Percentiles rank a stretch among this genome's conserved stretches.
Evolutionary conservation across 2,888 invertebrate species (phyloP).

Genomic region (Dascillus cervinus): DNA sequence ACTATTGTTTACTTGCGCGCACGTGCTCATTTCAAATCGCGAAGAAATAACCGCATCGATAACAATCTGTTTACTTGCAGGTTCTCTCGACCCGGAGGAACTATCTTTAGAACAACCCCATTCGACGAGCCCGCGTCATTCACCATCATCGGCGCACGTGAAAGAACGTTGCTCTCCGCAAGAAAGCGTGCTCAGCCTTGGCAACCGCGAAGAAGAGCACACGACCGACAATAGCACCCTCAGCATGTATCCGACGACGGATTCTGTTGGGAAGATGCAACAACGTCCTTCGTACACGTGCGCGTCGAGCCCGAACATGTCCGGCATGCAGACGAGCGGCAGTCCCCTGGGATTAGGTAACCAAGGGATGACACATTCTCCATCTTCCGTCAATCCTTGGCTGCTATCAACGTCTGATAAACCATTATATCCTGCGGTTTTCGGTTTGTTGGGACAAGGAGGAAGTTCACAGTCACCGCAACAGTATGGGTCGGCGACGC

Average conservation of each 20-base stretch:
- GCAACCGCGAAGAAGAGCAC: slow-evolving; percentile 66
- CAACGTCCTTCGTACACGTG: slow-evolving; percentile 65
- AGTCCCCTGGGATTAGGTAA: slow-evolving; percentile 40
- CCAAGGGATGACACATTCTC: slow-evolving; percentile 46
- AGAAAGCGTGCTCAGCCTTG: slow-evolving; percentile 50
- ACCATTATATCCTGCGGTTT: slow-evolving; percentile 56
- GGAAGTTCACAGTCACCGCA: slow-evolving; percentile 49
- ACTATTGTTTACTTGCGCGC: too few relatives aligned
- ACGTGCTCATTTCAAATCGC: too few relatives aligned
- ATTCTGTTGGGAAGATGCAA: slow-evolving; percentile 34
- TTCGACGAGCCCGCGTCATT: slow-evolving; percentile 30
- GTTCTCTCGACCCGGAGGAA: slow-evolving; percentile 74
- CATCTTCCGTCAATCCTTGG: slow-evolving; percentile 60
- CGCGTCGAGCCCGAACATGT: slow-evolving; percentile 48
- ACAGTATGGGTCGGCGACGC: slow-evolving; percentile 44
- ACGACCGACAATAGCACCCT: slow-evolving; percentile 62
- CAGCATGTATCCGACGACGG: slow-evolving; percentile 50
- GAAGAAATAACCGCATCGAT: too few relatives aligned
- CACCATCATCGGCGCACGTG: slow-evolving; percentile 39
- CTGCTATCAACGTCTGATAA: slow-evolving; percentile 63
- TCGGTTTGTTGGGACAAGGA: slow-evolving; percentile 54
- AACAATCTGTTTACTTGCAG: slow-evolving; percentile 47
- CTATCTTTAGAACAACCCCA: slow-evolving; percentile 61
- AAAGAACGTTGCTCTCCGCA: slow-evolving; percentile 49
- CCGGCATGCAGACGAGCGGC: slow-evolving; percentile 35